Evolutionary conservation across 2,888 invertebrate genomes (phyloP).

Genomic region (Eupsilia transversa): DNA sequence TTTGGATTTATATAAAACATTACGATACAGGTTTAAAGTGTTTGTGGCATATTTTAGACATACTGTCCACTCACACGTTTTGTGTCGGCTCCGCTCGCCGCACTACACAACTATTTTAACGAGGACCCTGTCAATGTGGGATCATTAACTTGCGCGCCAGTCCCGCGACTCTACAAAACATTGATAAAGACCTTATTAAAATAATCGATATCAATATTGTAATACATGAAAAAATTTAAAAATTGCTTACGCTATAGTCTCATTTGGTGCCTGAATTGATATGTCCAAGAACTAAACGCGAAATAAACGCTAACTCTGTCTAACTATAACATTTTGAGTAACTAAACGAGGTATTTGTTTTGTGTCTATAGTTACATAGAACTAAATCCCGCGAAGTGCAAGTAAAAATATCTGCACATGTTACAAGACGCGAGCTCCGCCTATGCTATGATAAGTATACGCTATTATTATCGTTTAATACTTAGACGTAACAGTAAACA

Average conservation of each 20-base stretch:
- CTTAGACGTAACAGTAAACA: slow-evolving; percentile 88
- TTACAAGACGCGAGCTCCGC: slow-evolving; percentile 80
- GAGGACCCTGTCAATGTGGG: slow-evolving; percentile 71
- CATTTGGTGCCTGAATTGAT: slow-evolving; percentile 90
- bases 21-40: slow-evolving; percentile 74
- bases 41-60: slow-evolving; percentile 74
- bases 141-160: slow-evolving; percentile 51
- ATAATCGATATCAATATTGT: slow-evolving; percentile 66
- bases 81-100: slow-evolving; percentile 68
- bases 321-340: slow-evolving; percentile 86
- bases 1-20: slow-evolving; percentile 75
- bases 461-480: slow-evolving; percentile 90
- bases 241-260: slow-evolving; percentile 88
- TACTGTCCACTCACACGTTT: slow-evolving; percentile 1
- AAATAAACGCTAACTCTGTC: slow-evolving; percentile 86
- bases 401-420: slow-evolving; percentile 80
- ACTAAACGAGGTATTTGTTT: slow-evolving; percentile 90
- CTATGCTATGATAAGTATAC: slow-evolving; percentile 88
- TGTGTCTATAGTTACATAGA: slow-evolving; percentile 86
- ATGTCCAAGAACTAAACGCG: slow-evolving; percentile 89
- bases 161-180: slow-evolving; percentile 59
- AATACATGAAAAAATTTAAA: slow-evolving; percentile 81
- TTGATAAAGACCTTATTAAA: slow-evolving; percentile 73
- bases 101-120: slow-evolving; percentile 73
- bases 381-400: slow-evolving; percentile 84